Evolutionary conservation across 1,140 invertebrate species (phyloP), one percentile per base, ranked within the genome.

Genomic region (Caenorhabditis latens): DNA sequence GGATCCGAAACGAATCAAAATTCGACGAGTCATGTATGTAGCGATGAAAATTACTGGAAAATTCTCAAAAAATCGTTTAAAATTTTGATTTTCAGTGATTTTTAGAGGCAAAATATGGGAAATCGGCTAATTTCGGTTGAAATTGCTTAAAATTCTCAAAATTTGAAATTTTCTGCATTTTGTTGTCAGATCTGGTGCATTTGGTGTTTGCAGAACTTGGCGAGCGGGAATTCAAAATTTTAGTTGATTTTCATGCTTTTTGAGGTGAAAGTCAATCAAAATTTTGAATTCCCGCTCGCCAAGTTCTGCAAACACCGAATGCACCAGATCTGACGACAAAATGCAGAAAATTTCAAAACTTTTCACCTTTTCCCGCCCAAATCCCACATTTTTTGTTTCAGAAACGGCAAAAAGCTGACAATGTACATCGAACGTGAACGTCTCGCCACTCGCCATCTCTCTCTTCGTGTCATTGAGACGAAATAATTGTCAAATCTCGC

Each of bases 361-460:
- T n/a, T n/a, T n/a, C n/a, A n/a, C n/a, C n/a, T n/a, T n/a, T n/a
- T n/a, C n/a, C n/a, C n/a, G n/a, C n/a, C n/a, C n/a, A n/a, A n/a
- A n/a, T n/a, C n/a, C n/a, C n/a, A n/a, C n/a, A n/a, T n/a, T 61
- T 61, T 61, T 61, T 61, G 16, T 67, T 67, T 21, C 63, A 67
- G 63, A 42, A 67, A 32, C 32, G 63, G 63, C 63, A 32, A 40
- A 32, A 67, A 67, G 21, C 13, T 5, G 19, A 67, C 63, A 16
- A 4, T 67, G 63, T 67, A 67, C 63, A 67, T 67, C 32, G 63
- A 67, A 14, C 24, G 63, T 4, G 63, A 67, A 11, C 63, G 63
- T 42, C 40, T 67, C 24, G 63, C 24, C 9, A 40, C 63, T 16
- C 63, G 63, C 13, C 63, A 67, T 42, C 32, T 67, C 11, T 32